Evolutionary conservation across 2,888 invertebrate genomes (phyloP), one percentile per base, ranked within the genome.

Genomic region (Eupelmus urozonus): DNA sequence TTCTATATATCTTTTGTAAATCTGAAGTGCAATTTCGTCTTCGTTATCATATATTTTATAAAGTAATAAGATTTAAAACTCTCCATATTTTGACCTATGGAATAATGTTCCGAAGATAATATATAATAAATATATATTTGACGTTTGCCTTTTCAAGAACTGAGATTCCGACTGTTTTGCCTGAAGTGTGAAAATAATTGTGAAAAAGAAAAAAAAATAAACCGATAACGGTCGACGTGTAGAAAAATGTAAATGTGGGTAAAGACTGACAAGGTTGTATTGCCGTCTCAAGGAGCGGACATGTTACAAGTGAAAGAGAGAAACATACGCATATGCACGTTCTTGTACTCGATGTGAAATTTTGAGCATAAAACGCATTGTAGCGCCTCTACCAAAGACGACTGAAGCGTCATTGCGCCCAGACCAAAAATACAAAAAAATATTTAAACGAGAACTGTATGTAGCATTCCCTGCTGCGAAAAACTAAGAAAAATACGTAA

Each of bases 191-290:
- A 82, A 82, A 79, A 83, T 82, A 79, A 78, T 81, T 85, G 81
- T 82, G 79, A 84, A 79, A 69, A 67, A 73, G 63, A 76, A 67
- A 51, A 60, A 84, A 79, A 69, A 67, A 73, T 63, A 76, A 67
- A 51, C 51, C 74, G 79, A 79, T 67, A 76, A 72, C 51, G 78
- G 63, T 75, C 62, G 57, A 74, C 5, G 66, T 74, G 73, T 51
- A 76, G 70, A 73, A 80, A 80, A 67, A 82, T 70, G 76, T 76
- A 79, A 81, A 81, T 80, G 82, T 83, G 82, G 85, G 85, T 82
- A 82, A 87, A 88, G 87, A 88, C 88, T 88, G 88, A 88, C 85
- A 86, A 84, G 87, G 85, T 87, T 87, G 85, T 85, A 80, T 86
- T 82, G 83, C 84, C 85, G 84, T 86, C 87, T 88, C 87, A 88